Evolutionary conservation across 2,888 invertebrate species (phyloP), one percentile per base, ranked within the genome.

Genomic region (Rosalia funebris): DNA sequence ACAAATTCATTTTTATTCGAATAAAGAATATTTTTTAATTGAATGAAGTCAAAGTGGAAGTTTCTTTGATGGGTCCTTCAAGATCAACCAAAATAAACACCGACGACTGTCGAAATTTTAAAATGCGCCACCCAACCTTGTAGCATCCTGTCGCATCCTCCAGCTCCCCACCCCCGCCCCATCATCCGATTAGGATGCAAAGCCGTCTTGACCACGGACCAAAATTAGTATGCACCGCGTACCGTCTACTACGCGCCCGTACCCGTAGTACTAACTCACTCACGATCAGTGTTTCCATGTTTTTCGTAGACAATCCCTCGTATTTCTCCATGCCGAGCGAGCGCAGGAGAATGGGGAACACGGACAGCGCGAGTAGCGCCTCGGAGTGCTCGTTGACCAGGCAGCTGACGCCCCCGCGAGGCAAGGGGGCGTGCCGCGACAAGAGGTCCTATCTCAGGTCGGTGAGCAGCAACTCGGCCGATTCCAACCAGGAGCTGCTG

Each of bases 301-400:
- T n/a, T n/a, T n/a, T n/a, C n/a, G 11, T 86, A 91, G 91, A 91
- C 83, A 91, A 91, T 81, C 91, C 91, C 42, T 91, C 91, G 64
- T 91, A 91, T 79, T 91, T 91, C 80, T 86, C 89, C 74, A 81
- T 90, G 73, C 84, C 86, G 75, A 84, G 77, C 62, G 74, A 20
- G 41, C 34, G 32, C 16, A 34, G 16, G 32, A 55, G 57, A 45
- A 72, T 69, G 68, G 70, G 72, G 20, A 67, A 63, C 57, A 37
- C 66, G 45, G 69, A 71, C 52, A 71, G 66, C 53, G 63, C 70
- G 44, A 72, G 73, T 47, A 72, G 71, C 53, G 61, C 73, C 1
- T 69, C 74, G 17, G 71, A 74, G 53, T 62, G 68, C 52, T 72
- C 75, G 16, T 54, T 76, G 19, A 73, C 65, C 9, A 71, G 75